These are phyloP conservation scores for Nasonia giraulti DNA, from an alignment of 1,140 invertebrate genomes.

Conservation along the genomic window DNA sequence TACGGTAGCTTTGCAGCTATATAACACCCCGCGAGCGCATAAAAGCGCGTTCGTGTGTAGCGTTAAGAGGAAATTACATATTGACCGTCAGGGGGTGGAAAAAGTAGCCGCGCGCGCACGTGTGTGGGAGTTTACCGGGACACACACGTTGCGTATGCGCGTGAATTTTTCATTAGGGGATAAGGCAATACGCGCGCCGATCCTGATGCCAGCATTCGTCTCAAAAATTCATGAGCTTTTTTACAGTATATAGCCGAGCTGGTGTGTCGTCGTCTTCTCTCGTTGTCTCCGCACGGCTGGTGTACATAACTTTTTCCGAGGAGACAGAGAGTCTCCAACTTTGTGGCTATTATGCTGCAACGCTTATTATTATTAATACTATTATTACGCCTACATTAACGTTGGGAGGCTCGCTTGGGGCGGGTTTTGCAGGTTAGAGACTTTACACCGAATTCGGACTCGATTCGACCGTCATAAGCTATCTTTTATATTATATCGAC, in stretches of 20 bases:
- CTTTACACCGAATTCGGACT: too few species aligned
- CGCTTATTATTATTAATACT: too few species aligned
- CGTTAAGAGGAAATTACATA: slow-evolving; percentile 40
- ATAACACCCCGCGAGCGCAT: background rate
- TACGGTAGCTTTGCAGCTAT: background rate
- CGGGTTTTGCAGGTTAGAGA: too few species aligned
- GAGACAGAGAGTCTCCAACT: too few species aligned
- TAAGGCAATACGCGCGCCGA: background rate
- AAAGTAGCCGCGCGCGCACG: background rate
- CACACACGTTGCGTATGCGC: background rate
- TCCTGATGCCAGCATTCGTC: background rate
- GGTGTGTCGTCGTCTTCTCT: background rate
- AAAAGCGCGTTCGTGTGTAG: slow-evolving; percentile 39
- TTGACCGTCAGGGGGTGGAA: slow-evolving; percentile 15
- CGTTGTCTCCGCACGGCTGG: background rate
- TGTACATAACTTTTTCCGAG: too few species aligned
- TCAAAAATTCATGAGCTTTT: slow-evolving; percentile 40
- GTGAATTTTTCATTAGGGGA: slow-evolving; percentile 32
- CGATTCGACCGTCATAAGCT: too few species aligned
- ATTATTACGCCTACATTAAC: too few species aligned
- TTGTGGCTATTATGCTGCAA: too few species aligned
- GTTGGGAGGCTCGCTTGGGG: too few species aligned
- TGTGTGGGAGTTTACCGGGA: background rate
- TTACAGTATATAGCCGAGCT: slow-evolving; percentile 9
- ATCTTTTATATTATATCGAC: too few species aligned